phyloP scores from a whole-genome alignment of 2,797 vertebrate species.

The Phrynocephalus vlangalii region DNA sequence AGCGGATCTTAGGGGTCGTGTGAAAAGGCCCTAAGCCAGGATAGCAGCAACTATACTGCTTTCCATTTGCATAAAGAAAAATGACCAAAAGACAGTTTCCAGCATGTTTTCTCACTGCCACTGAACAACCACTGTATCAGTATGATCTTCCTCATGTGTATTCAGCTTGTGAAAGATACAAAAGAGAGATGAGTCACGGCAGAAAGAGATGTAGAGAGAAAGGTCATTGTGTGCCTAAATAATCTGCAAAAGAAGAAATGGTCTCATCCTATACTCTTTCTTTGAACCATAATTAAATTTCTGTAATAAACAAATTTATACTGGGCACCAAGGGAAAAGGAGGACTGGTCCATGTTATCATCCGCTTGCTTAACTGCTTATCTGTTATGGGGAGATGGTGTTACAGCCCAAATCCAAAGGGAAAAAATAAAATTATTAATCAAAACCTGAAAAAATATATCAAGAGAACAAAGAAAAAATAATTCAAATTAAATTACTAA shows the following conservation, averaged over 20 bases:
- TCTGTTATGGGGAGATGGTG: not conserved
- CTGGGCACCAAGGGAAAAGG: not conserved
- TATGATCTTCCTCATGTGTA: conserved; percentile 7
- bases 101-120: not conserved
- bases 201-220: conserved; percentile 18
- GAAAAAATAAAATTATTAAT: not conserved
- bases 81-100: not conserved
- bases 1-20: too few relatives aligned
- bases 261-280: not conserved
- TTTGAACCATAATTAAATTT: not conserved
- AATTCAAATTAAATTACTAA: not conserved
- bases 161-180: not conserved
- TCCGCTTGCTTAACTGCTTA: not conserved
- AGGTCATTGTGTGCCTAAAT: conserved; percentile 28
- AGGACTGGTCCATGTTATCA: not conserved
- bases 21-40: too few relatives aligned
- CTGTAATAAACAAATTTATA: not conserved
- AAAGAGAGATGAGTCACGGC: conserved; percentile 33
- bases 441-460: not conserved
- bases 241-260: conserved; percentile 15
- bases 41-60: not conserved
- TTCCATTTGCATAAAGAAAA: too few relatives aligned
- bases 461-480: not conserved
- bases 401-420: not conserved
- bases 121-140: not conserved